These are phyloP conservation scores for Darevskia mixta DNA, from an alignment of 2,797 vertebrate genomes.

Conservation along the genomic window DNA sequence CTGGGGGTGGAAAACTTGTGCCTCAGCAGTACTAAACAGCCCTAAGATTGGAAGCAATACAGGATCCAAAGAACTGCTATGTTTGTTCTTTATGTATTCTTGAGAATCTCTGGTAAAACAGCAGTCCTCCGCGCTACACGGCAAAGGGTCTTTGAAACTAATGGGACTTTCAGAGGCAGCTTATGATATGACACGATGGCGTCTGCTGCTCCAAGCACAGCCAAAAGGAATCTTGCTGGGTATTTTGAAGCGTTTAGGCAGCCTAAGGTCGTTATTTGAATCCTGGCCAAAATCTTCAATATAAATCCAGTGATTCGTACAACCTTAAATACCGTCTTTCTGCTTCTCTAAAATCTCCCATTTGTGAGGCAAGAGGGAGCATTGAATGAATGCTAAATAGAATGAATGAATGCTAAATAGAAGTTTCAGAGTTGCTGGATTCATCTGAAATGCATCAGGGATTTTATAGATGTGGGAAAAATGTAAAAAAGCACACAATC, in stretches of 20 bases:
- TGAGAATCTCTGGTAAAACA: background rate
- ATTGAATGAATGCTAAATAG: conserved; percentile 2
- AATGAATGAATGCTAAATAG: conserved; percentile 2
- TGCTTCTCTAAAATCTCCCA: background rate
- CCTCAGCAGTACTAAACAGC: background rate
- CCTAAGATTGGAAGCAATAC: background rate
- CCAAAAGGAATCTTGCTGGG: background rate
- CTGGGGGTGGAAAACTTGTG: background rate
- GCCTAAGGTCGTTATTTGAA: background rate
- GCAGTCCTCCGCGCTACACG: background rate
- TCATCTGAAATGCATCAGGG: background rate
- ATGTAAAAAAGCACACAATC: background rate
- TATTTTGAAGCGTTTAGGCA: background rate
- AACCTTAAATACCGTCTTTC: background rate
- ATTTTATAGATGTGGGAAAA: background rate
- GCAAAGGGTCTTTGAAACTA: background rate
- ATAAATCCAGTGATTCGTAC: background rate
- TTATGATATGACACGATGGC: background rate
- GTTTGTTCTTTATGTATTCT: background rate
- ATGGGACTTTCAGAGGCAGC: background rate
- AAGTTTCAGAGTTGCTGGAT: background rate
- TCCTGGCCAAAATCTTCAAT: background rate
- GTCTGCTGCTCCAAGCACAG: background rate
- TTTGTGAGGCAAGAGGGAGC: background rate
- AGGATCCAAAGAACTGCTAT: background rate